Base-by-base conservation (phyloP, 1,140 invertebrate genomes). In the Muscidifurax raptorellus region DNA sequence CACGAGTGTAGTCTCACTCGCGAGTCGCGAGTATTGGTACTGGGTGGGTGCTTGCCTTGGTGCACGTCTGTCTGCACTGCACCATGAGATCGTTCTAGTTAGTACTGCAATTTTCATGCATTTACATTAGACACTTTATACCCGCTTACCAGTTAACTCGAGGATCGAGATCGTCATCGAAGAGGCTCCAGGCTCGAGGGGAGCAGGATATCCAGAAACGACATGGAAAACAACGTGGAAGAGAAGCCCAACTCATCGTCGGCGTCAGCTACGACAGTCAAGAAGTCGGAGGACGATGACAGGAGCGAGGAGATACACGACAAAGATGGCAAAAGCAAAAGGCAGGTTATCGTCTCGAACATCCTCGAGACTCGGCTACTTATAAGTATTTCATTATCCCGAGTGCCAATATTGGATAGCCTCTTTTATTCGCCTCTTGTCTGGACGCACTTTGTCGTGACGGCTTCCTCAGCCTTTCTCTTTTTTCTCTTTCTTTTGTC, bases 271-370 rank as follows among this genome's bases (percentile, higher is more conserved):
- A n/a, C 36, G 32, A 18, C 47, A 59, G 52, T 22, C 52, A 59
- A 22, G 15, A 80, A 74, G 27, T 85, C 89, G 80, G 91, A 93
- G 80, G 90, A 89, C 85, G 90, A 92, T 66, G 86, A 85, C 80
- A 91, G 91, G 83, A 90, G 93, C 69, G 86, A 86, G 83, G 90
- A 91, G 83, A 90, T 88, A 86, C 87, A 90, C 67, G 92, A 93
- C 9, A 93, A 93, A 81, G 91, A 93, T 86, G 86, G 85, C 25
- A 92, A 90, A 84, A 90, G 89, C 69, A 91, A 92, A 81, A 91
- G 92, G 92, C 91, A 87, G 81, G 82, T 27, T 15, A 28, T 32
- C 22, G 3, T 18, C 22, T 30, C 66, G 1, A n/a, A 9, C 22
- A 69, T 13, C 3, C 64, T 22, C 74, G 71, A 85, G 69, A 66